phyloP scores from a whole-genome alignment of 2,888 invertebrate species.

The Gisinianus flammeolus region DNA sequence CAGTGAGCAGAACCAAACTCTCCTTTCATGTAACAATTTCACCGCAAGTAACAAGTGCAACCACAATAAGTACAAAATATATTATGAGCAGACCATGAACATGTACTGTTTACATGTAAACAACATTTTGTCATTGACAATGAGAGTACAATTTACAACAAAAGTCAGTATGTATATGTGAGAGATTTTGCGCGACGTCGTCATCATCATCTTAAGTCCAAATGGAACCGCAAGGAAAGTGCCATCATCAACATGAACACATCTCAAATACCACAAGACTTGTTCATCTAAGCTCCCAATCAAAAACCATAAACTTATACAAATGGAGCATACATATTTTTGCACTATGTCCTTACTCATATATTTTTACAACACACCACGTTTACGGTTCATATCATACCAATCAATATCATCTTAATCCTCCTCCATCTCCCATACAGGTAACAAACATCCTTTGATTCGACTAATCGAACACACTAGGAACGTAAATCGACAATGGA shows the following conservation, averaged over 20 bases:
- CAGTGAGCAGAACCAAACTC: not conserved
- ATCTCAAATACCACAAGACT: slow-evolving; percentile 11
- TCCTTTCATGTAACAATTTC: not conserved
- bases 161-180: not conserved
- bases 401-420: too few relatives aligned
- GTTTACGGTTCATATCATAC: not conserved
- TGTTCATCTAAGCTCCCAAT: not conserved
- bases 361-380: not conserved
- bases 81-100: not conserved
- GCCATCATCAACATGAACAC: not conserved
- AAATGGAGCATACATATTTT: not conserved
- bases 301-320: not conserved
- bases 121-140: not conserved
- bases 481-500: not conserved
- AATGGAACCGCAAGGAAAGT: slow-evolving; percentile 12
- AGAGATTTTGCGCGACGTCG: not conserved
- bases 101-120: slow-evolving; percentile 2
- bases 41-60: slow-evolving; percentile 6
- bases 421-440: too few relatives aligned
- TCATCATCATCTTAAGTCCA: not conserved
- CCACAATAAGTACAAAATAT: not conserved
- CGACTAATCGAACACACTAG: not conserved
- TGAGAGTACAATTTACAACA: not conserved
- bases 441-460: not conserved
- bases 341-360: not conserved